Conservation (phyloP, 35 echinoderm and acorn worm species). For the Eucidaris tribuloides region DNA sequence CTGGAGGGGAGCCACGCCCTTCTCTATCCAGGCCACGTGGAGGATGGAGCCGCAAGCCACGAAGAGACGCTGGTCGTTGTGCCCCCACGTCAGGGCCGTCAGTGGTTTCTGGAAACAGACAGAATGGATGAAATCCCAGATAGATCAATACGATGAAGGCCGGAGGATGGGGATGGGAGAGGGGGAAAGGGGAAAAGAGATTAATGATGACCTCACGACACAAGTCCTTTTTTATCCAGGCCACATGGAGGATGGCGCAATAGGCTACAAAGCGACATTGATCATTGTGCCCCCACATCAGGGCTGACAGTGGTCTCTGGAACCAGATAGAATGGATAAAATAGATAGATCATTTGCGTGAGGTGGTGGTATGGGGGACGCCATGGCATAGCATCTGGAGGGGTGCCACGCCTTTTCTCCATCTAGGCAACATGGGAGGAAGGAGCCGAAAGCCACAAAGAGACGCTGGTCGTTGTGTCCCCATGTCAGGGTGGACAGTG, state of each 20-base stretch:
- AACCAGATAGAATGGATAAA: constrained; percentile 7
- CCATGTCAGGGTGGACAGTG: constrained; percentile 84
- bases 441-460: constrained; percentile 79
- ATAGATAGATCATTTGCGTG: not conserved
- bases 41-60: constrained; percentile 83
- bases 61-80: constrained; percentile 92
- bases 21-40: constrained; percentile 98
- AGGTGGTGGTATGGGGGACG: not conserved
- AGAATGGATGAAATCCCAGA: not conserved
- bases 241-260: constrained; percentile 81
- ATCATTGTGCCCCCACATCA: constrained; percentile 97
- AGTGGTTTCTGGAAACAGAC: constrained; percentile 65
- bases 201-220: constrained; percentile 77
- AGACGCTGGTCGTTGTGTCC: constrained; percentile 95
- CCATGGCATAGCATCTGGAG: constrained; percentile 86
- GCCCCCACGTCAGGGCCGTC: constrained; percentile 89
- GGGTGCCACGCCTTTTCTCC: constrained; percentile 81
- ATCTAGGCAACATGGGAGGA: constrained; percentile 97
- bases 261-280: constrained; percentile 86
- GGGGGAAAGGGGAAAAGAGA: not conserved
- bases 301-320: constrained; percentile 82
- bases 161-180: too few species aligned
- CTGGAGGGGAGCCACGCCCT: constrained; percentile 91
- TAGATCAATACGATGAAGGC: not conserved
- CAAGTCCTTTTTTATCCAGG: constrained; percentile 93